Conservation (phyloP, 2,113 vertebrate species). For the Ibidorhyncha struthersii region DNA sequence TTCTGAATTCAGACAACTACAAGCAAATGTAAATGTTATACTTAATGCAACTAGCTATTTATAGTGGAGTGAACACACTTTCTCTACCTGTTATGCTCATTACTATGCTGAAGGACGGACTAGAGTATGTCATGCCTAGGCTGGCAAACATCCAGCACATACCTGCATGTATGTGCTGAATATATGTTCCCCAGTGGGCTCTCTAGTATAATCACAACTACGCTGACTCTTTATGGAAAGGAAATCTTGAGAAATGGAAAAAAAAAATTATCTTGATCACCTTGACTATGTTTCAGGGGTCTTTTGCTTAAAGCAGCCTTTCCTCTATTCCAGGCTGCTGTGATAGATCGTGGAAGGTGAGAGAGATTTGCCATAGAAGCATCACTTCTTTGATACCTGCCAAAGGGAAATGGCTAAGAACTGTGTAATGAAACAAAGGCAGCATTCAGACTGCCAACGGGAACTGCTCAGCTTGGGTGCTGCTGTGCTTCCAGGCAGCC, state of each 20-base stretch:
- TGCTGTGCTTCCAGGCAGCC: neutral
- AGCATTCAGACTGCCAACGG: neutral
- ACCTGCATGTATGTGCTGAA: neutral
- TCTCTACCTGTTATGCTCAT: neutral
- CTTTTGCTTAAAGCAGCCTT: neutral
- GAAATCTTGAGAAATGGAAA: neutral
- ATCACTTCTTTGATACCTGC: neutral
- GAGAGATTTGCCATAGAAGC: neutral
- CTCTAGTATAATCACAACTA: neutral
- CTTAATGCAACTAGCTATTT: constrained; percentile 55
- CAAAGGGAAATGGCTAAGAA: neutral
- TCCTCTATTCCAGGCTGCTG: neutral
- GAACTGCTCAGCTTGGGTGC: constrained; percentile 8
- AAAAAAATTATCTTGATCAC: neutral
- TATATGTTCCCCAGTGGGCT: neutral
- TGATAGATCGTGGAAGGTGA: neutral
- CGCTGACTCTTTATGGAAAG: neutral
- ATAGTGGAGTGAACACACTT: constrained; percentile 16
- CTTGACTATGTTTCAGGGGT: neutral
- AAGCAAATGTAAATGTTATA: constrained; percentile 65
- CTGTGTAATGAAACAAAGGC: neutral
- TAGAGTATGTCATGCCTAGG: neutral
- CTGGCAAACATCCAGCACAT: neutral
- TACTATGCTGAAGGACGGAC: neutral
- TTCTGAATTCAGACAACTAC: constrained; percentile 58